phyloP scores from a whole-genome alignment of 2,888 invertebrate species.

The Yponomeuta sedellus region DNA sequence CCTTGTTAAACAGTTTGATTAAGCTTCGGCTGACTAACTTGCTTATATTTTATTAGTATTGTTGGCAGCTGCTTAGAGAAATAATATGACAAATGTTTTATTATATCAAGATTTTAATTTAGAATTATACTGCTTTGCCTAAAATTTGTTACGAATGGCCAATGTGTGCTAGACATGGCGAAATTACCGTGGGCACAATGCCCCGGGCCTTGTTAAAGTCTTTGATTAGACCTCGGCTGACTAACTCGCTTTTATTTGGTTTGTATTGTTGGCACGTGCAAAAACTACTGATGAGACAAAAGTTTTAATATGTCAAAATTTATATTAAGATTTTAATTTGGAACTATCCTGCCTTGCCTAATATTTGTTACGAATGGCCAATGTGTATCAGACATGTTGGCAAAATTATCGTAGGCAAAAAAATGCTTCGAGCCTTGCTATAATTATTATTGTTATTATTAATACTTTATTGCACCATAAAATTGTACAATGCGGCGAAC shows the following conservation, averaged over 20 bases:
- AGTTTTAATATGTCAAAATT: no score
- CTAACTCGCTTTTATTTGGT: not conserved
- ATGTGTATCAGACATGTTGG: slow-evolving; percentile 21
- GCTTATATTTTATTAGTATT: not conserved
- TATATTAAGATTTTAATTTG: no score
- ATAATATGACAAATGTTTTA: no score
- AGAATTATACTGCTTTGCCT: no score
- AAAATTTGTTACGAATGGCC: no score
- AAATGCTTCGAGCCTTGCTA: slow-evolving; percentile 3
- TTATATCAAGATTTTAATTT: no score
- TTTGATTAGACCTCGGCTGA: not conserved
- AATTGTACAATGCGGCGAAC: no score
- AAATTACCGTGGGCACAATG: slow-evolving; percentile 12
- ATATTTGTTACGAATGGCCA: slow-evolving; percentile 56
- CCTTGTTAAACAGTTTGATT: slow-evolving; percentile 8
- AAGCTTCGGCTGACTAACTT: not conserved
- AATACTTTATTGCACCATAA: no score
- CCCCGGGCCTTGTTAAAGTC: not conserved
- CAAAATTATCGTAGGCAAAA: slow-evolving; percentile 8
- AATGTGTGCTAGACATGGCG: no score
- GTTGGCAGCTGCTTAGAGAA: not conserved
- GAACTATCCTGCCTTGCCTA: no score
- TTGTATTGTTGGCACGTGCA: not conserved
- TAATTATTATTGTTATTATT: no score
- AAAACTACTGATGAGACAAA: no score